Evolutionary conservation across 2,888 invertebrate genomes (phyloP).

Genomic region (Cataglyphis altisquamis): DNA sequence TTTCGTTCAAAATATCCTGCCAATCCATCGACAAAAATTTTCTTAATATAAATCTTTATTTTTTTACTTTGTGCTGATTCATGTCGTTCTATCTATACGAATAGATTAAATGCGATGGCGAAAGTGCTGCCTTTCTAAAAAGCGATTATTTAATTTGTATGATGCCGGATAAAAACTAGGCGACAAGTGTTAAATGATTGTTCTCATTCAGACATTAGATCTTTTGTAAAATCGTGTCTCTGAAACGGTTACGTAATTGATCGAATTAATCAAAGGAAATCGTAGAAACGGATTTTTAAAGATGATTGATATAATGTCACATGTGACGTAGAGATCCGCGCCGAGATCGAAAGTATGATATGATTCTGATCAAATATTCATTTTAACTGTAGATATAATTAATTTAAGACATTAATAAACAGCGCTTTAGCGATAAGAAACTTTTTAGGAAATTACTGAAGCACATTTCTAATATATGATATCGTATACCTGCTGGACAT

Average conservation of each 20-base stretch:
- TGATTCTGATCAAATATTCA: background rate
- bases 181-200: conserved; percentile 10
- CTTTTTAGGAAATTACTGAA: conserved; percentile 26
- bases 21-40: conserved; percentile 2
- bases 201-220: background rate
- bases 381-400: conserved; percentile 24
- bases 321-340: background rate
- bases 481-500: conserved; percentile 12
- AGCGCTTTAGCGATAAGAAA: background rate
- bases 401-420: conserved; percentile 21
- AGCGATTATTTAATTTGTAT: conserved; percentile 26
- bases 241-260: conserved; percentile 3
- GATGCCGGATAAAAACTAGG: conserved; percentile 26
- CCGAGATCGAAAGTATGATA: background rate
- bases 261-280: background rate
- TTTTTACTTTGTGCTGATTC: conserved; percentile 26
- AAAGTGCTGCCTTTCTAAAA: conserved; percentile 23
- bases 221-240: conserved; percentile 19
- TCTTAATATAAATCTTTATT: conserved; percentile 25
- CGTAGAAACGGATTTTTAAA: conserved; percentile 21
- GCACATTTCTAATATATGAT: conserved; percentile 16
- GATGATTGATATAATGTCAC: background rate
- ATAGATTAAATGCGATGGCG: conserved; percentile 17
- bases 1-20: background rate
- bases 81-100: conserved; percentile 13